Evolutionary conservation across 1,140 invertebrate genomes (phyloP), one percentile per base, ranked within the genome.

Genomic region (Gyrodactylus bullatarudis): DNA sequence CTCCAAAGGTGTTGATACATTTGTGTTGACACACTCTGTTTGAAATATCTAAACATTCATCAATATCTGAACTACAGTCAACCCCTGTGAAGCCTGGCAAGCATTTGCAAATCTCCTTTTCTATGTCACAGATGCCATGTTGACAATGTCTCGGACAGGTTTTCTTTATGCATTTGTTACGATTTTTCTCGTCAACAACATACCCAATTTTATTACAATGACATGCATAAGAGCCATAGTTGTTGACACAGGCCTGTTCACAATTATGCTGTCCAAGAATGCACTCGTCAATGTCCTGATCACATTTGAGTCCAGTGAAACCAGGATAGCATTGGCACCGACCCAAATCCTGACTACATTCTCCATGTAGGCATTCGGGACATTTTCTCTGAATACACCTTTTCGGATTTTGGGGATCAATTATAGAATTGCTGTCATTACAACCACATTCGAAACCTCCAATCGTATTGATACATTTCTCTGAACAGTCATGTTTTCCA

Each of bases 391-490:
- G 19, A 16, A 74, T 54, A 23, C 71, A 72, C 19, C 20, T 23
- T 16, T 20, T 68, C 2, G 25, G 19, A 23, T 23, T 8, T 16
- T 19, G 8, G 1, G 23, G 19, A 23, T 23, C 24, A 20, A 20
- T n/a, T 25, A 25, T 16, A 24, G 26, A 1, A 26, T 25, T 23
- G 20, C 23, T 24, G 20, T 16, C 21, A 71, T 25, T 85, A 78
- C 91, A 97, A 1, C 82, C 82, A 77, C 92, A 97, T 68, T 84
- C 85, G 78, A 90, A 96, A 2, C 86, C 86, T 20, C 91, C 91
- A 83, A 89, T 90, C 0, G 85, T 85, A 79, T 97, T 97, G 26
- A 85, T 85, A 76, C 79, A 80, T 0, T 76, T 26, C 74, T 80
- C 78, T 70, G 74, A 34, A 76, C 80, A 81, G 26, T 75, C 78